Conservation (phyloP, 2,888 invertebrate species). For the Dicyrtomina minuta region DNA sequence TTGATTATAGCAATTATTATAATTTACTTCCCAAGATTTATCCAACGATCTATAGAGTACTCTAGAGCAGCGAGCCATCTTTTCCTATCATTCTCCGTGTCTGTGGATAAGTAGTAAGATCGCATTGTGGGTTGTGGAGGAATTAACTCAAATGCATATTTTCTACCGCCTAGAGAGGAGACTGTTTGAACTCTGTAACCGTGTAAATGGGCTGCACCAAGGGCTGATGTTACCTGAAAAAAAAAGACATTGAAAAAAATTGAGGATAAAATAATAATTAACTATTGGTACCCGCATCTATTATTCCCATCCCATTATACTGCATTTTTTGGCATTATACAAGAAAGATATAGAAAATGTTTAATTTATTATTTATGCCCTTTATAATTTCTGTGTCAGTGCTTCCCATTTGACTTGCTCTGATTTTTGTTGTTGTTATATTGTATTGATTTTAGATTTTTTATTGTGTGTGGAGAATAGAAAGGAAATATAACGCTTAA, state of each 20-base stretch:
- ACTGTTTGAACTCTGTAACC: constrained; percentile 88
- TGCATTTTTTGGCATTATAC: no score
- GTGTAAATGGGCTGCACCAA: constrained; percentile 86
- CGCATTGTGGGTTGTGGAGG: constrained; percentile 84
- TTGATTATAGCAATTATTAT: constrained; percentile 8
- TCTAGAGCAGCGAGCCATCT: constrained; percentile 92
- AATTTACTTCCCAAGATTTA: constrained; percentile 54
- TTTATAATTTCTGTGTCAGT: no score
- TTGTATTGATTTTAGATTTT: no score
- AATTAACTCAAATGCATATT: constrained; percentile 86
- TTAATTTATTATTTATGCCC: no score
- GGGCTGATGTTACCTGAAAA: constrained; percentile 37
- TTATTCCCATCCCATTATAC: no score
- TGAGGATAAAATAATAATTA: neutral
- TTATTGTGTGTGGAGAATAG: no score
- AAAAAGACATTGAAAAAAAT: neutral
- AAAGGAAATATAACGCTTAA: no score
- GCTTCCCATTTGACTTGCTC: no score
- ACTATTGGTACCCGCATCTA: no score
- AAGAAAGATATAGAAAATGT: no score
- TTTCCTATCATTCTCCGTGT: constrained; percentile 92
- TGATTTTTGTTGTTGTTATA: no score
- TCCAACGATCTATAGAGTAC: constrained; percentile 89
- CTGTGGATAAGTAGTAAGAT: constrained; percentile 88
- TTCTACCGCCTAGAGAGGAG: constrained; percentile 76